Percentiles rank a stretch among this genome's conserved stretches.
These are phyloP conservation scores for Brenthis daphne DNA, from an alignment of 2,888 invertebrate genomes.

Conservation along the genomic window DNA sequence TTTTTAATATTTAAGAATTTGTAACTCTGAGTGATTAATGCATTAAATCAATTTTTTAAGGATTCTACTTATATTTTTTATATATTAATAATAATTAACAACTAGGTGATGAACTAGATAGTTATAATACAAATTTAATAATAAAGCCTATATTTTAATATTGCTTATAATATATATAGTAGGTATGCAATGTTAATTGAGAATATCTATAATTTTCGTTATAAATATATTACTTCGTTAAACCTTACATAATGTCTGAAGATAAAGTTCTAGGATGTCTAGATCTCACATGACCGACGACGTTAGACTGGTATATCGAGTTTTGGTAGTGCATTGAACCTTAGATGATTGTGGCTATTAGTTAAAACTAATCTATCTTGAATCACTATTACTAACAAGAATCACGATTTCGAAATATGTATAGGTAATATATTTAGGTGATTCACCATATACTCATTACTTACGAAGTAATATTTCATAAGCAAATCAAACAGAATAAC, in stretches of 20 bases:
- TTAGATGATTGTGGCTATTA: constrained; percentile 39
- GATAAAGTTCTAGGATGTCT: constrained; percentile 40
- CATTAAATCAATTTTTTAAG: no score
- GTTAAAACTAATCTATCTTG: constrained; percentile 35
- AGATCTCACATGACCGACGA: constrained; percentile 47
- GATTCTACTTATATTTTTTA: no score
- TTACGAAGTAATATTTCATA: no score
- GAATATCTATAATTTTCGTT: not conserved
- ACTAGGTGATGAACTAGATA: no score
- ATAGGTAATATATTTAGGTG: not conserved
- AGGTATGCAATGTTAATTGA: not conserved
- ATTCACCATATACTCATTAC: not conserved
- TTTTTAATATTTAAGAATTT: no score
- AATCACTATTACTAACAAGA: constrained; percentile 10
- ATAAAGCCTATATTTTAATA: no score
- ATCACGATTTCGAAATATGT: constrained; percentile 4
- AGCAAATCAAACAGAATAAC: no score
- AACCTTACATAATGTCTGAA: constrained; percentile 25
- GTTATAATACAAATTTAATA: no score
- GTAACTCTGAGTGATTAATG: no score
- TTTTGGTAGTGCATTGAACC: constrained; percentile 61
- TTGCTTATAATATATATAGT: no score
- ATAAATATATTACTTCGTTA: not conserved
- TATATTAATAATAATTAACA: no score
- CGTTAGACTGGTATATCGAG: constrained; percentile 62